phyloP scores from a whole-genome alignment of 2,113 vertebrate genomes.

The Corydoras sp. region DNA sequence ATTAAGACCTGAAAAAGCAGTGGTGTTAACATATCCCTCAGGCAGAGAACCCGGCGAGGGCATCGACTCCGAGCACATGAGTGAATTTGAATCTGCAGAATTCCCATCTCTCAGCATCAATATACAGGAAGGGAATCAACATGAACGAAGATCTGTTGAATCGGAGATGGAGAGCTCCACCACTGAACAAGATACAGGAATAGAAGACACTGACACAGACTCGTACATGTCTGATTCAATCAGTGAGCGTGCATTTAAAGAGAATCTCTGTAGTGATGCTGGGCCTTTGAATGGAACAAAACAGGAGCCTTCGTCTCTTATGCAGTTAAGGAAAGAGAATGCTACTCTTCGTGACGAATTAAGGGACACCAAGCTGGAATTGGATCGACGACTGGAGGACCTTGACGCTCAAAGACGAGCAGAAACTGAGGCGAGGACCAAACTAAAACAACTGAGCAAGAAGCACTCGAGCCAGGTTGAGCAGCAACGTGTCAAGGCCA shows the following conservation, averaged over 20 bases:
- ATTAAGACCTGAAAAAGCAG: not conserved
- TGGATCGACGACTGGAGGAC: conserved; percentile 64
- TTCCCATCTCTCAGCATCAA: conserved; percentile 41
- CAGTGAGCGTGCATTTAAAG: conserved; percentile 9
- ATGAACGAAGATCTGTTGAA: conserved; percentile 23
- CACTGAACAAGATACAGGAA: conserved; percentile 35
- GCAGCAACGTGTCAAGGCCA: conserved; percentile 37
- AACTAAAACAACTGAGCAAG: conserved; percentile 66
- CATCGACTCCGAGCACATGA: conserved; percentile 64
- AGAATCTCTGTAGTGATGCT: not conserved
- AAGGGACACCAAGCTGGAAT: conserved; percentile 52
- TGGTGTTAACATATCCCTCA: conserved; percentile 46
- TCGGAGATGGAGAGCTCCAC: conserved; percentile 17
- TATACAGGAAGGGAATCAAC: conserved; percentile 17
- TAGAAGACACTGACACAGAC: conserved; percentile 35
- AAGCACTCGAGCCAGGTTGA: conserved; percentile 55
- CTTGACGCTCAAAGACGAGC: conserved; percentile 64
- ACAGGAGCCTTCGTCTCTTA: conserved; percentile 10
- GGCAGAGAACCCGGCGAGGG: conserved; percentile 70
- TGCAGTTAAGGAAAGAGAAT: conserved; percentile 57
- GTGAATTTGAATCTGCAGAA: conserved; percentile 26
- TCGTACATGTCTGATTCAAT: conserved; percentile 32
- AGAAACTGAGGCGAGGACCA: conserved; percentile 61
- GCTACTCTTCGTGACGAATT: conserved; percentile 56
- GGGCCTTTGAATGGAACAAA: not conserved